Conservation (phyloP, 2,888 invertebrate species). For the Periphyllus acericola region DNA sequence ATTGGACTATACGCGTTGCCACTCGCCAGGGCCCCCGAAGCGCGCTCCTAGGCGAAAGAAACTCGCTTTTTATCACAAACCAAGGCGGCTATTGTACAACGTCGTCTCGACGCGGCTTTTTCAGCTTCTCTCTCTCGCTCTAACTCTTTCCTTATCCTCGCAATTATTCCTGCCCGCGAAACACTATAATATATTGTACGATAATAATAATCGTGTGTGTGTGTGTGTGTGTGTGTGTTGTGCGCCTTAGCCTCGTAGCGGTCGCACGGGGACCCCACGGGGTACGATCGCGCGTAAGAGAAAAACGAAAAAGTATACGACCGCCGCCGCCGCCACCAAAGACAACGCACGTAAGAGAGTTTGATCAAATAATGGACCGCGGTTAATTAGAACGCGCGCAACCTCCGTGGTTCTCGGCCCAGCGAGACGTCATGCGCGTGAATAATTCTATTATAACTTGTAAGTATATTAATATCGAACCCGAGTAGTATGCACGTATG, state of each 20-base stretch:
- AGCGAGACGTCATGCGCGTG: slow-evolving; percentile 43
- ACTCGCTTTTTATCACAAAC: not conserved
- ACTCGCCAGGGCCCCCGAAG: no score
- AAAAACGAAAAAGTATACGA: not conserved
- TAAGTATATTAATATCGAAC: no score
- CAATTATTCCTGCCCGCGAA: not conserved
- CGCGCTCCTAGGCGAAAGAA: not conserved
- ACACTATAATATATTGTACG: not conserved
- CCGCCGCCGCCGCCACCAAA: not conserved
- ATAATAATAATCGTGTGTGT: not conserved
- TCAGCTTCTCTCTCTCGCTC: not conserved
- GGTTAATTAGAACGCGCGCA: slow-evolving; percentile 58
- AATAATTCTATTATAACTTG: not conserved
- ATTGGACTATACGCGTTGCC: no score
- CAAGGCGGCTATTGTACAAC: not conserved
- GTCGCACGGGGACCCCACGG: slow-evolving; percentile 32
- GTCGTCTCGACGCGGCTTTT: not conserved
- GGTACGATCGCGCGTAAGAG: slow-evolving; percentile 6
- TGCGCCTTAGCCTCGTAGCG: not conserved
- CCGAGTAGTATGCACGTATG: no score
- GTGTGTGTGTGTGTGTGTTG: no score
- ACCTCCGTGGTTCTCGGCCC: slow-evolving; percentile 30
- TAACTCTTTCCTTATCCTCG: not conserved
- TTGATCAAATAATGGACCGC: slow-evolving; percentile 54
- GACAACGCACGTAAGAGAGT: not conserved